phyloP scores from a whole-genome alignment of 1,140 invertebrate genomes.

The Drosophila navojoa region DNA sequence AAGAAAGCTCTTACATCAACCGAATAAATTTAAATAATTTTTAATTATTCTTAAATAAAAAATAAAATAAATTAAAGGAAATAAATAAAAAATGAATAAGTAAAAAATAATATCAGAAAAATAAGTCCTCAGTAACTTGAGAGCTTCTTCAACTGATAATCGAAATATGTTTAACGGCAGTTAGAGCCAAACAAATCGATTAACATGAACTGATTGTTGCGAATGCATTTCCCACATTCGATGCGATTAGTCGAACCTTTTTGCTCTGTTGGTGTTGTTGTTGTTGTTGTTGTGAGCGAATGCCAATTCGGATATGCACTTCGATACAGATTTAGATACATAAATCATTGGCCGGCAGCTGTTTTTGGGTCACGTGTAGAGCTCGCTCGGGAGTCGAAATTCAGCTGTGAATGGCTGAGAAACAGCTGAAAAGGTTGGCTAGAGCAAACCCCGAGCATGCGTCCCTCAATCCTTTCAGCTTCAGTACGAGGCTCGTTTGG shows the following conservation, averaged over 20 bases:
- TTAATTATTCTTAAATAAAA: no score
- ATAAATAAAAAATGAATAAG: no score
- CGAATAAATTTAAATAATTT: no score
- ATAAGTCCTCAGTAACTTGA: no score
- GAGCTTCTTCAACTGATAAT: no score
- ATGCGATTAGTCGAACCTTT: background rate
- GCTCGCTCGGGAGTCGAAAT: background rate
- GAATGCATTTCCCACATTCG: no score
- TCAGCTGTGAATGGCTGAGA: constrained; percentile 27
- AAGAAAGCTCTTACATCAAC: no score
- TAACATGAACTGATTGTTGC: no score
- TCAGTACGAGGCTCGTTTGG: background rate
- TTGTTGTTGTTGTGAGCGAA: background rate
- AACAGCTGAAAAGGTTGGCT: constrained; percentile 47
- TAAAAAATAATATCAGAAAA: no score
- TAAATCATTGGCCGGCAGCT: constrained; percentile 42
- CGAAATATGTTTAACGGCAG: no score
- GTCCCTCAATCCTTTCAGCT: constrained; percentile 57
- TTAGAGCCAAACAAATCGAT: no score
- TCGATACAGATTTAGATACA: constrained; percentile 13
- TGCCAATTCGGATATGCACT: background rate
- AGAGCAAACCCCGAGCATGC: background rate
- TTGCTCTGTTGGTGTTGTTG: background rate
- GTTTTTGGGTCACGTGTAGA: constrained; percentile 30
- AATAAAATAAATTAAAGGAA: no score